Percentiles rank a stretch among this genome's conserved stretches.
Conservation (phyloP, 92 coral and sea anemone genomes). For the Palythoa grandiflora region DNA sequence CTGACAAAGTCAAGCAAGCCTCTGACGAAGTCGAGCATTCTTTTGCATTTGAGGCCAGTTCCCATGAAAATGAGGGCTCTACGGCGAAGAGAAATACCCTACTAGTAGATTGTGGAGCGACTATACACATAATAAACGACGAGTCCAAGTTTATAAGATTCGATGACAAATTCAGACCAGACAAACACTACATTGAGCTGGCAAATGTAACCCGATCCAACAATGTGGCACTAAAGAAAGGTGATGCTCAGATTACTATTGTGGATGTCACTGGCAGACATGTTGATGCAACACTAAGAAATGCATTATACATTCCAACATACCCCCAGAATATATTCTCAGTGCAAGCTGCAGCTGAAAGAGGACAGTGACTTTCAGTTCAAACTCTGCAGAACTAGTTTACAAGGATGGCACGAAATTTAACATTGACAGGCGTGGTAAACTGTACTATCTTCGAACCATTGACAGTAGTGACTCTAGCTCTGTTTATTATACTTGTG, state of each 20-base stretch:
- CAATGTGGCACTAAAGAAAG: constrained; percentile 61
- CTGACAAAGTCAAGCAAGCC: constrained; percentile 40
- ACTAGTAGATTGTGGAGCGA: constrained; percentile 45
- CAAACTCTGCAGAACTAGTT: constrained; percentile 54
- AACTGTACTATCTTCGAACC: constrained; percentile 49
- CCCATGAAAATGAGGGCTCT: not conserved
- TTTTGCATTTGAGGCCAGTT: constrained; percentile 46
- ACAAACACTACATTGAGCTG: constrained; percentile 55
- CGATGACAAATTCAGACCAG: constrained; percentile 50
- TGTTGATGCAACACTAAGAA: constrained; percentile 52
- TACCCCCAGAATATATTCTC: constrained; percentile 63
- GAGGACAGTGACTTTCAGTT: constrained; percentile 49
- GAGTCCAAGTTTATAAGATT: constrained; percentile 50
- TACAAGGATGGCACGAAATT: constrained; percentile 63
- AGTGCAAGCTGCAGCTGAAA: constrained; percentile 65
- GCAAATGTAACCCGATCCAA: constrained; percentile 54
- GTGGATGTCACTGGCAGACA: constrained; percentile 51
- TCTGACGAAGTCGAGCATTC: constrained; percentile 50
- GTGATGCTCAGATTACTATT: constrained; percentile 51
- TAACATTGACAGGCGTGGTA: constrained; percentile 48
- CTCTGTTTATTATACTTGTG: constrained; percentile 30
- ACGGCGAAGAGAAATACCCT: constrained; percentile 24
- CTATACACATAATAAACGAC: constrained; percentile 34
- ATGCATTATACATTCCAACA: constrained; percentile 56
- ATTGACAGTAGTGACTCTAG: constrained; percentile 38